Evolutionary conservation across 2,113 vertebrate genomes (phyloP).

Genomic region (Grammomys surdaster): DNA sequence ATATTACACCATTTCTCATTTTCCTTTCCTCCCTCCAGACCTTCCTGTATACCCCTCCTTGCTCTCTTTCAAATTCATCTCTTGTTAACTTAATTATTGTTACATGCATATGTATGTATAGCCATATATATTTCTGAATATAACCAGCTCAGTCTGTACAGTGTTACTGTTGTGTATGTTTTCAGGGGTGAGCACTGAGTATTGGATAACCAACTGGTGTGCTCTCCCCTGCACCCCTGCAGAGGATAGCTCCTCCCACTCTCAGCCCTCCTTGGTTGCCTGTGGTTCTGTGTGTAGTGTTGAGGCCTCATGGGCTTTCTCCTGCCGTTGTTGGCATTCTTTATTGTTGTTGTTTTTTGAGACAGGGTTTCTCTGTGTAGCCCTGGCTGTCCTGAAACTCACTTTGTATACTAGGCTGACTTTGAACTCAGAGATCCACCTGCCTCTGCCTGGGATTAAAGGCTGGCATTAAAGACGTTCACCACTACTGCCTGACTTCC

Average conservation of each 20-base stretch:
- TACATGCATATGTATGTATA: background rate
- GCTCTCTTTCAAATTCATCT: background rate
- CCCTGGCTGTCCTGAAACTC: background rate
- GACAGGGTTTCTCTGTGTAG: background rate
- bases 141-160: background rate
- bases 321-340: background rate
- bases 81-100: background rate
- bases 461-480: background rate
- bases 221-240: background rate
- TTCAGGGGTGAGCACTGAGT: background rate
- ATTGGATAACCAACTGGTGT: background rate
- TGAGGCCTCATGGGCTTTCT: background rate
- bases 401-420: background rate
- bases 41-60: background rate
- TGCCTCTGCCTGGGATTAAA: background rate
- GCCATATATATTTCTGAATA: background rate
- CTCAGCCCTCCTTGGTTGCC: background rate
- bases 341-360: background rate
- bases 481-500: background rate
- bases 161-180: background rate
- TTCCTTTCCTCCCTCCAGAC: background rate
- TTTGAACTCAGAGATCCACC: background rate
- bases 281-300: background rate
- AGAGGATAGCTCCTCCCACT: background rate
- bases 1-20: background rate